A percentile compares a stretch with the other conserved stretches of the same genome.
Evolutionary conservation across 2,113 vertebrate genomes (phyloP).

Genomic region (Physeter macrocephalus): DNA sequence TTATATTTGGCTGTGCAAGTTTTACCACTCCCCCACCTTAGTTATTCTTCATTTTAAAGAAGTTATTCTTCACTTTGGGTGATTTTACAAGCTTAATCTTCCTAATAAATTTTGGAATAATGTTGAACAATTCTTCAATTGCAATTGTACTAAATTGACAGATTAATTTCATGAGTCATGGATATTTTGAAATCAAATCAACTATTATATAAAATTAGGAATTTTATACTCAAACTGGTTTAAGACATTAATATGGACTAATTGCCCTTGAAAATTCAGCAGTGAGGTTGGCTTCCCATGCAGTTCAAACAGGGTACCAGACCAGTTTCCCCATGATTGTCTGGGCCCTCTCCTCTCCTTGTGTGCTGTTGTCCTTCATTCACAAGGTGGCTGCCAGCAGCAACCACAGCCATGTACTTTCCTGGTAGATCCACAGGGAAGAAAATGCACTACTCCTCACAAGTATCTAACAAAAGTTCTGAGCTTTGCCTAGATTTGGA

Average conservation of each 20-base stretch:
- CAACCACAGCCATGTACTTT: not conserved
- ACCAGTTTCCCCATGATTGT: not conserved
- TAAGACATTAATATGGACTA: not conserved
- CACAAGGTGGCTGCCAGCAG: not conserved
- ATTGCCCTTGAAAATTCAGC: not conserved
- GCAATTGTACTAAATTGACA: not conserved
- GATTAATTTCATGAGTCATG: not conserved
- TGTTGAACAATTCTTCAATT: not conserved
- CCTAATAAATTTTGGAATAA: not conserved
- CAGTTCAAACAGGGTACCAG: not conserved
- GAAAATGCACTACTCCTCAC: not conserved
- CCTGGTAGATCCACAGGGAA: not conserved
- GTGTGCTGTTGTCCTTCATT: not conserved
- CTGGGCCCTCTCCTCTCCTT: not conserved
- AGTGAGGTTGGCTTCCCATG: not conserved
- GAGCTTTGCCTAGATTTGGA: not conserved
- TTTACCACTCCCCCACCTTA: not conserved
- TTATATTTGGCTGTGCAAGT: not conserved
- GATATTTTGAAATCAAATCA: not conserved
- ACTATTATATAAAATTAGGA: not conserved
- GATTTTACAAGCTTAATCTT: not conserved
- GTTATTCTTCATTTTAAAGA: not conserved
- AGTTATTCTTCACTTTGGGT: not conserved
- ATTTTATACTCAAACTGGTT: not conserved
- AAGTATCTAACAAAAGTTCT: not conserved